Conservation (phyloP, 2,797 vertebrate genomes). For the Limnodromus scolopaceus region DNA sequence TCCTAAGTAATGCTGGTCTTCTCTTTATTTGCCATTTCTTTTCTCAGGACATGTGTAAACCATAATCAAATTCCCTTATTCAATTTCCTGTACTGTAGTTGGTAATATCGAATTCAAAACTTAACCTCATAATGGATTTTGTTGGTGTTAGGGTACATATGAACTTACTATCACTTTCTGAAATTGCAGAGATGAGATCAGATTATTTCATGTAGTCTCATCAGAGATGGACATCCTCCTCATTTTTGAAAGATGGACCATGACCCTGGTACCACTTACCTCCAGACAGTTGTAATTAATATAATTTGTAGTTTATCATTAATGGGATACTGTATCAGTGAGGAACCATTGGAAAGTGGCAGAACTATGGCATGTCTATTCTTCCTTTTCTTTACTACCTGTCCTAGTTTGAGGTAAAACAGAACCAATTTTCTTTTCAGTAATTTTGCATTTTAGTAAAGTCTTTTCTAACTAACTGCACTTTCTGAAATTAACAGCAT, state of each 20-base stretch:
- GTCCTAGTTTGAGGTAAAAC: not conserved
- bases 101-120: not conserved
- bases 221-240: not conserved
- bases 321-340: not conserved
- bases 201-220: not conserved
- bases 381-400: not conserved
- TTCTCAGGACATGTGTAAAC: not conserved
- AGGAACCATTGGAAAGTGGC: not conserved
- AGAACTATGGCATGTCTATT: not conserved
- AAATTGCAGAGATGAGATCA: not conserved
- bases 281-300: not conserved
- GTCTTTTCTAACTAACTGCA: not conserved
- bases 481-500: not conserved
- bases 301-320: not conserved
- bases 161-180: not conserved
- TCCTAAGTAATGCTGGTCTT: not conserved
- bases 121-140: not conserved
- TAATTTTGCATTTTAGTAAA: not conserved
- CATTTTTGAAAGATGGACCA: not conserved
- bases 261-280: not conserved
- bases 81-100: not conserved
- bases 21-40: not conserved
- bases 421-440: not conserved
- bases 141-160: not conserved
- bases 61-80: not conserved